Evolutionary conservation across 2,888 invertebrate genomes (phyloP).

Genomic region (Callyntrura guangdongensis): DNA sequence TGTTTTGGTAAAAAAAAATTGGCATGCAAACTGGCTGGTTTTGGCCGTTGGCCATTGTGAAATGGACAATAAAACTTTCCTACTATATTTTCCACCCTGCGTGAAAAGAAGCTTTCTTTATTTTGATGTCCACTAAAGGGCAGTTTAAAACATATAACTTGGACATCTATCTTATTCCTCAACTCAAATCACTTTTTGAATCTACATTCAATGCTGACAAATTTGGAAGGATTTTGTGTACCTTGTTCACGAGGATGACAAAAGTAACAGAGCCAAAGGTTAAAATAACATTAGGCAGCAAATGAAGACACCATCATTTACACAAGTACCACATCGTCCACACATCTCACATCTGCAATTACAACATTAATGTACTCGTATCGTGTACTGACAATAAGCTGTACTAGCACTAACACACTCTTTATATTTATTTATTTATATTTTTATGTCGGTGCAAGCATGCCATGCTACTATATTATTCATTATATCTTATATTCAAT

Average conservation of each 20-base stretch:
- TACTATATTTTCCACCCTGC: background rate
- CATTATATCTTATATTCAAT: slow-evolving; percentile 24
- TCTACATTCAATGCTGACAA: slow-evolving; percentile 41
- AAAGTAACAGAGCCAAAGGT: slow-evolving; percentile 58
- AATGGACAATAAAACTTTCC: slow-evolving; percentile 16
- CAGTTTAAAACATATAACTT: slow-evolving; percentile 41
- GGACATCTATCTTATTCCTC: slow-evolving; percentile 59
- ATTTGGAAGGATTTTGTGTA: slow-evolving; percentile 53
- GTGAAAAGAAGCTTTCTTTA: background rate
- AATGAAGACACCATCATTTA: background rate
- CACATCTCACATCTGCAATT: background rate
- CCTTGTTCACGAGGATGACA: background rate
- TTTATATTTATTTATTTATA: slow-evolving; percentile 6
- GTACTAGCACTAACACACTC: background rate
- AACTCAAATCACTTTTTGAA: slow-evolving; percentile 31
- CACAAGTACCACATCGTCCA: background rate
- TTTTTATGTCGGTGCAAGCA: too few species aligned
- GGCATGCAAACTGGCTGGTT: background rate
- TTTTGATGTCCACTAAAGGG: slow-evolving; percentile 15
- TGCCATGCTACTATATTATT: too few species aligned
- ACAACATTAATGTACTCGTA: background rate
- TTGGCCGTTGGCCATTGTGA: background rate
- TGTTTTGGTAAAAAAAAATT: slow-evolving; percentile 8
- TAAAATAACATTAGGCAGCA: background rate
- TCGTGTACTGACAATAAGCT: background rate